Evolutionary conservation across 2,113 vertebrate genomes (phyloP).

Genomic region (Tenrec ecaudatus): DNA sequence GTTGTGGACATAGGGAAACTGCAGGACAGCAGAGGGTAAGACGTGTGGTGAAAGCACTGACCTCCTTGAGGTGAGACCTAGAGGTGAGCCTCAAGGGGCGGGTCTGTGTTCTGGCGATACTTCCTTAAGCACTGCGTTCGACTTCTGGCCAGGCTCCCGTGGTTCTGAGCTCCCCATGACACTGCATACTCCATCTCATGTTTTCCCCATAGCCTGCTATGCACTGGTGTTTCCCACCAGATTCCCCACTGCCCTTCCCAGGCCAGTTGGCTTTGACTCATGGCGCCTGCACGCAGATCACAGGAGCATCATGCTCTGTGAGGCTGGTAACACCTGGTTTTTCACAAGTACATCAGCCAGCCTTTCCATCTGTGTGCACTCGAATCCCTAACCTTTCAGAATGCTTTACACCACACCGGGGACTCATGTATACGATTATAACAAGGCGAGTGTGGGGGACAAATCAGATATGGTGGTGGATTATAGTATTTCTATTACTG

Average conservation of each 20-base stretch:
- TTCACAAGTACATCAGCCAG: neutral
- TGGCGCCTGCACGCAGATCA: neutral
- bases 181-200: neutral
- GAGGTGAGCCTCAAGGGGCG: no score
- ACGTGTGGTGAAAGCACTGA: fast-evolving
- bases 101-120: fast-evolving
- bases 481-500: neutral
- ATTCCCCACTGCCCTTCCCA: neutral
- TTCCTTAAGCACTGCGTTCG: no score
- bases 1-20: neutral
- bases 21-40: neutral
- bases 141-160: neutral
- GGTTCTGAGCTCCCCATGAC: neutral
- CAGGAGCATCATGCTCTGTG: neutral
- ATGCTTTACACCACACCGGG: neutral
- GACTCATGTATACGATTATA: neutral
- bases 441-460: neutral
- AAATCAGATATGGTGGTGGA: neutral
- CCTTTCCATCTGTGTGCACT: neutral
- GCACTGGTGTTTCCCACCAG: neutral
- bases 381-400: neutral
- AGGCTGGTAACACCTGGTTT: neutral
- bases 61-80: no score
- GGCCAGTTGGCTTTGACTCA: neutral
- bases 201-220: neutral